Percentiles rank a stretch among this genome's conserved stretches.
These are phyloP conservation scores for Mamestra configurata DNA, from an alignment of 1,140 invertebrate genomes.

Conservation along the genomic window DNA sequence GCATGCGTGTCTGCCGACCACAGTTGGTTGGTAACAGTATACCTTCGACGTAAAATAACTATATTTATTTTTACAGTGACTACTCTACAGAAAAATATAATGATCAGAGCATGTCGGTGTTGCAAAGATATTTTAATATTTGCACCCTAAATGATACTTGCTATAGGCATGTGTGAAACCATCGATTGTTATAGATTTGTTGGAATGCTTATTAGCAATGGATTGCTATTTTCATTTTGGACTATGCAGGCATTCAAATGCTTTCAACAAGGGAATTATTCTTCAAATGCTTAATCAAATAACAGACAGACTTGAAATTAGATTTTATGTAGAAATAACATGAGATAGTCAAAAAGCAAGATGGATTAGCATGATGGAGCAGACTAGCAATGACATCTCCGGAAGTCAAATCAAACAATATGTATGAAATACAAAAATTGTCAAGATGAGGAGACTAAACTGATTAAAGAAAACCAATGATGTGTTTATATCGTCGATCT, in stretches of 20 bases:
- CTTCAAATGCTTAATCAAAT: background rate
- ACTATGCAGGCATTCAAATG: background rate
- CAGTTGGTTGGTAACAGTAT: conserved; percentile 32
- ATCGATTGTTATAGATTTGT: conserved; percentile 61
- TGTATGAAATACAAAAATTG: background rate
- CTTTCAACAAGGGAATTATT: conserved; percentile 8
- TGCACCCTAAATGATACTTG: conserved; percentile 79
- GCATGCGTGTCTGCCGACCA: conserved; percentile 28
- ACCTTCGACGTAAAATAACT: conserved; percentile 79
- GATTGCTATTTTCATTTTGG: conserved; percentile 43
- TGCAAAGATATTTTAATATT: conserved; percentile 84
- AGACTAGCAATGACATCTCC: background rate
- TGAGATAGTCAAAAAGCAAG: background rate
- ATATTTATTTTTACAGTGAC: conserved; percentile 87
- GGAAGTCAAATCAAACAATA: background rate
- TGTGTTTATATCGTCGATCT: background rate
- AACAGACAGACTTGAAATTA: background rate
- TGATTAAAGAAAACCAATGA: background rate
- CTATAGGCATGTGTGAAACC: conserved; percentile 82
- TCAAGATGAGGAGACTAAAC: no score
- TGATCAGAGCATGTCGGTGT: conserved; percentile 83
- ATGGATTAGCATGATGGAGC: background rate
- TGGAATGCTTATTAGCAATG: conserved; percentile 35
- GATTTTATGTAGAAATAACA: background rate
- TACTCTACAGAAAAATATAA: conserved; percentile 85